A percentile compares a stretch with the other conserved stretches of the same genome.
phyloP scores from a whole-genome alignment of 2,797 vertebrate species.

The Arctocebus calabarensis region DNA sequence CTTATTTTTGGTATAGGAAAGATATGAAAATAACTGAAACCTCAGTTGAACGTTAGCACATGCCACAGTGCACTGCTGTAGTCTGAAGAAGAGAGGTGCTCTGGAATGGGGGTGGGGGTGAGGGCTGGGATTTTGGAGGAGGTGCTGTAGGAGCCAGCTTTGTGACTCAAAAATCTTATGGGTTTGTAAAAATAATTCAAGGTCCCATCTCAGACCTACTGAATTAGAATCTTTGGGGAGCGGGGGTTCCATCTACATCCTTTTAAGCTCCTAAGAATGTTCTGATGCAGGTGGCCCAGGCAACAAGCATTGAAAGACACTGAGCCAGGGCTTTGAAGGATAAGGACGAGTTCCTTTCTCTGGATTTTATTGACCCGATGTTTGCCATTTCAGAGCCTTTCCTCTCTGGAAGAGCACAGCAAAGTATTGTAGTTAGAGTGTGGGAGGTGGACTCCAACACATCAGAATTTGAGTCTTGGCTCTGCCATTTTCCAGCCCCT shows the following conservation, averaged over 20 bases:
- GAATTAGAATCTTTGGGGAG: conserved; percentile 22
- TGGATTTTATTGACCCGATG: conserved; percentile 16
- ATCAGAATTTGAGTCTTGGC: conserved; percentile 19
- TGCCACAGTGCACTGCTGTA: background rate
- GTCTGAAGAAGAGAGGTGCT: background rate
- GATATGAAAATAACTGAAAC: background rate
- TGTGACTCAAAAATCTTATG: background rate
- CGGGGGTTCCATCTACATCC: background rate
- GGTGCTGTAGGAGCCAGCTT: background rate
- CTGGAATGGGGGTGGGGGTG: background rate
- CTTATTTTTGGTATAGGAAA: conserved; percentile 44
- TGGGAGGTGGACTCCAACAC: background rate
- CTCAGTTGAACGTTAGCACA: background rate
- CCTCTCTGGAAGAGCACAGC: background rate
- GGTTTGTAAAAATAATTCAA: background rate
- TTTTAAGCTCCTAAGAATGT: conserved; percentile 2
- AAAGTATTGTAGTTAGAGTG: background rate
- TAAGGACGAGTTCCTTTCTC: background rate
- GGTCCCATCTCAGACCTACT: background rate
- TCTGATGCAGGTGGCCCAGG: background rate
- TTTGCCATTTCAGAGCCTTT: background rate
- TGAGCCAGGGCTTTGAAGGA: background rate
- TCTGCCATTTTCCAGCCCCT: conserved; percentile 15
- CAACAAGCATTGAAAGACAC: conserved; percentile 26
- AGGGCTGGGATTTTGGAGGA: background rate